Conservation (phyloP, 2,797 vertebrate genomes). For the Morelia viridis region DNA sequence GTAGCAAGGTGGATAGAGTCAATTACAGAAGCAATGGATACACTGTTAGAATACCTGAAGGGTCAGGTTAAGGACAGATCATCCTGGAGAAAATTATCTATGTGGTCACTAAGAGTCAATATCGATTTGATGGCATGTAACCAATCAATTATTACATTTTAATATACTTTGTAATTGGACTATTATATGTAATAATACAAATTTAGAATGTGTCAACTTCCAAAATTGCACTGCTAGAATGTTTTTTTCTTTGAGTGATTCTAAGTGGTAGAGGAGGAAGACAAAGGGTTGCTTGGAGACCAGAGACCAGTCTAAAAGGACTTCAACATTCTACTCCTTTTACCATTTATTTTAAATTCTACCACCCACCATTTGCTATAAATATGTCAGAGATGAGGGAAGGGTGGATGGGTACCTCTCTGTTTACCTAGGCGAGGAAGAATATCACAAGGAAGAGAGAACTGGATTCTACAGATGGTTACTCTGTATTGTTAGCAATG, state of each 20-base stretch:
- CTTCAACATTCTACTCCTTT: conserved; percentile 16
- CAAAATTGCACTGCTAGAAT: not conserved
- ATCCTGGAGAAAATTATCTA: not conserved
- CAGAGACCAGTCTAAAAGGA: not conserved
- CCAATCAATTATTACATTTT: not conserved
- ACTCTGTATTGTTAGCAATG: not conserved
- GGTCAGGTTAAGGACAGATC: not conserved
- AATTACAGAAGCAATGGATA: not conserved
- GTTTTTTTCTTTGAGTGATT: conserved; percentile 1
- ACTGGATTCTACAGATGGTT: not conserved
- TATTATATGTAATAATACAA: not conserved
- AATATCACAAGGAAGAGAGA: conserved; percentile 28
- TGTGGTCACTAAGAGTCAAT: not conserved
- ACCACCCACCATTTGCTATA: conserved; percentile 11
- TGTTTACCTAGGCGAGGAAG: conserved; percentile 51
- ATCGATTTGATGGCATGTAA: not conserved
- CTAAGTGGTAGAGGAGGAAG: not conserved
- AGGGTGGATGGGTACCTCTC: conserved; percentile 29
- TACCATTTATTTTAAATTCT: not conserved
- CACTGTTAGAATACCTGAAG: not conserved
- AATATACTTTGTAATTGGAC: not conserved
- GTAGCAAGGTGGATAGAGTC: not conserved
- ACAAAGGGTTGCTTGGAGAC: not conserved
- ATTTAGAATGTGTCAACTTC: not conserved
- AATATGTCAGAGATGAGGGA: conserved; percentile 15